A percentile compares a stretch with the other conserved stretches of the same genome.
These are phyloP conservation scores for Tupaia chinensis DNA, from an alignment of 2,113 vertebrate genomes.

Conservation along the genomic window DNA sequence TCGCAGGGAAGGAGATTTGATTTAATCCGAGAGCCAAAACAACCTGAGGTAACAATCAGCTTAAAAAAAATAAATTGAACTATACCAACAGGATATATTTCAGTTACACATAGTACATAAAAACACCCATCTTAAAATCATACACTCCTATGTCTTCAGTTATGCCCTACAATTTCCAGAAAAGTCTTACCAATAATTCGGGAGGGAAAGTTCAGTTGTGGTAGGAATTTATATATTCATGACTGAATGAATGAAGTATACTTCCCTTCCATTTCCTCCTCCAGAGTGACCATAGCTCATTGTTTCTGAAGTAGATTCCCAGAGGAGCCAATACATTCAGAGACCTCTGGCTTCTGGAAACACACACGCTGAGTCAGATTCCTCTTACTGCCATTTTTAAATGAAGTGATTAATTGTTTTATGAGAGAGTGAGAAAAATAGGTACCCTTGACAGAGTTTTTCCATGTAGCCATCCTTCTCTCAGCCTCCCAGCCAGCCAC, in stretches of 20 bases:
- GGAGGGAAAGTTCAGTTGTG: background rate
- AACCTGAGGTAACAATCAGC: background rate
- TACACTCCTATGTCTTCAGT: background rate
- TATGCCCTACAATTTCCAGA: background rate
- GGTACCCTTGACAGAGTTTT: too few species aligned
- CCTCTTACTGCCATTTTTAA: background rate
- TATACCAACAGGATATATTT: constrained; percentile 2
- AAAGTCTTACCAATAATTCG: background rate
- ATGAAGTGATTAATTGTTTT: too few species aligned
- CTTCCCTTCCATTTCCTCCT: background rate
- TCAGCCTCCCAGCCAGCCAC: too few species aligned
- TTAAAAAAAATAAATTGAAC: constrained; percentile 8
- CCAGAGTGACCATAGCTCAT: background rate
- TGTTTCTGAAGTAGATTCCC: background rate
- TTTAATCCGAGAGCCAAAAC: constrained; percentile 22
- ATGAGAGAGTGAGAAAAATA: too few species aligned
- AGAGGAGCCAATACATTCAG: background rate
- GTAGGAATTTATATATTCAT: background rate
- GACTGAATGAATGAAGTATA: background rate
- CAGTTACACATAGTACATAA: background rate
- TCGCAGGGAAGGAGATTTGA: background rate
- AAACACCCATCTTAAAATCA: background rate
- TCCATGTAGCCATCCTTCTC: too few species aligned
- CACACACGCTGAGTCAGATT: background rate
- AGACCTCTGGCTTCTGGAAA: constrained; percentile 3